Conservation (phyloP, 2,888 invertebrate genomes). For the Phania funesta region DNA sequence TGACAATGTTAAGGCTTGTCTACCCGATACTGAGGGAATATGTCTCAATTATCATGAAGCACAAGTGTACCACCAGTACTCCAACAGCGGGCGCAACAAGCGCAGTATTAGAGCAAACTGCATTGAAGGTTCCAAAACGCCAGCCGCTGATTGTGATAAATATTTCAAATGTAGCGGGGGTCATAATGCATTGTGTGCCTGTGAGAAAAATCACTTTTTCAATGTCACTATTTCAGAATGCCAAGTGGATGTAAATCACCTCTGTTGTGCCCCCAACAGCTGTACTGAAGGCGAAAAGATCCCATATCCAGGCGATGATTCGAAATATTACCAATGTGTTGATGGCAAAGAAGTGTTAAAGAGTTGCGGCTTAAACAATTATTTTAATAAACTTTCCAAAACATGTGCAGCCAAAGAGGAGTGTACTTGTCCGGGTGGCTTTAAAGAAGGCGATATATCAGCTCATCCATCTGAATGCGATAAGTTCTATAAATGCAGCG, state of each 20-base stretch:
- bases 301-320: slow-evolving; percentile 62
- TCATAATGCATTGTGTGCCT: slow-evolving; percentile 4
- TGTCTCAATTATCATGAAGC: slow-evolving; percentile 58
- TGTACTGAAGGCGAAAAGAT: slow-evolving; percentile 54
- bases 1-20: neutral
- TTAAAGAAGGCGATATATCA: slow-evolving; percentile 1
- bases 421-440: slow-evolving; percentile 41
- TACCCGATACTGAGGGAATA: slow-evolving; percentile 52
- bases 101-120: slow-evolving; percentile 45
- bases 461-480: slow-evolving; percentile 32
- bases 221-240: slow-evolving; percentile 15
- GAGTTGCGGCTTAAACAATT: neutral
- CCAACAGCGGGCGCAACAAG: slow-evolving; percentile 19
- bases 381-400: slow-evolving; percentile 10
- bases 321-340: slow-evolving; percentile 64
- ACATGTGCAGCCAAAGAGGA: neutral
- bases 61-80: neutral
- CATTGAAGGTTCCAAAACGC: neutral
- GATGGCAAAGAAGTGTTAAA: slow-evolving; percentile 4
- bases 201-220: slow-evolving; percentile 25
- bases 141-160: slow-evolving; percentile 32
- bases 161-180: slow-evolving; percentile 27
- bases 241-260: slow-evolving; percentile 13
- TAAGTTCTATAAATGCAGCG: slow-evolving; percentile 37
- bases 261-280: slow-evolving; percentile 5